Conservation (phyloP, 2,888 invertebrate species). For the Metalampra italica region DNA sequence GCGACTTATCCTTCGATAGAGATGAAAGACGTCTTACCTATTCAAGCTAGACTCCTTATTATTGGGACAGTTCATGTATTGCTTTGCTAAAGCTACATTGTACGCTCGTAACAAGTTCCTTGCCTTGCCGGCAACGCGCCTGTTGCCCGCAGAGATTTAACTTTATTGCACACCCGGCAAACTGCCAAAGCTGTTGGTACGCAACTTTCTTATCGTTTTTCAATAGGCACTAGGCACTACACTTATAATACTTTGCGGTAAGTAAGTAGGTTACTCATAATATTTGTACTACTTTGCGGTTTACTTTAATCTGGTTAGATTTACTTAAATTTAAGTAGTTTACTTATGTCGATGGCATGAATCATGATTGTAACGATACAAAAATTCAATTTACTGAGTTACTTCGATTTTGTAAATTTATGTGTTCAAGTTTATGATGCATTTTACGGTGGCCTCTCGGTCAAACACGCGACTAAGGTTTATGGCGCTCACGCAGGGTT, state of each 20-base stretch:
- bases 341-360: too few species aligned
- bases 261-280: too few species aligned
- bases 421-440: slow-evolving; percentile 61
- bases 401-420: slow-evolving; percentile 65
- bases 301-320: too few species aligned
- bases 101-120: slow-evolving; percentile 36
- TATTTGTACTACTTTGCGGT: too few species aligned
- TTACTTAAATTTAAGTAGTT: too few species aligned
- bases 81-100: neutral
- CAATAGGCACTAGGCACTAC: neutral
- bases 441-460: slow-evolving; percentile 68
- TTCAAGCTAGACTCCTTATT: slow-evolving; percentile 6
- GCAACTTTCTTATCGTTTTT: slow-evolving; percentile 39
- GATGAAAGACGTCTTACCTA: too few species aligned
- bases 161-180: slow-evolving; percentile 51
- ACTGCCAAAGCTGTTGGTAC: slow-evolving; percentile 44
- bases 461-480: slow-evolving; percentile 67
- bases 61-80: neutral
- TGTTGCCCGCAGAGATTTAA: slow-evolving; percentile 54
- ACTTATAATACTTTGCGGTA: too few species aligned
- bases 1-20: too few species aligned
- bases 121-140: slow-evolving; percentile 33
- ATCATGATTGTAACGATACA: slow-evolving; percentile 4
- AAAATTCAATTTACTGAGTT: slow-evolving; percentile 46
- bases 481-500: slow-evolving; percentile 59